A percentile compares a stretch with the other conserved stretches of the same genome.
These are phyloP conservation scores for Tympanoctomys barrerae DNA, from an alignment of 2,797 vertebrate species.

Conservation along the genomic window DNA sequence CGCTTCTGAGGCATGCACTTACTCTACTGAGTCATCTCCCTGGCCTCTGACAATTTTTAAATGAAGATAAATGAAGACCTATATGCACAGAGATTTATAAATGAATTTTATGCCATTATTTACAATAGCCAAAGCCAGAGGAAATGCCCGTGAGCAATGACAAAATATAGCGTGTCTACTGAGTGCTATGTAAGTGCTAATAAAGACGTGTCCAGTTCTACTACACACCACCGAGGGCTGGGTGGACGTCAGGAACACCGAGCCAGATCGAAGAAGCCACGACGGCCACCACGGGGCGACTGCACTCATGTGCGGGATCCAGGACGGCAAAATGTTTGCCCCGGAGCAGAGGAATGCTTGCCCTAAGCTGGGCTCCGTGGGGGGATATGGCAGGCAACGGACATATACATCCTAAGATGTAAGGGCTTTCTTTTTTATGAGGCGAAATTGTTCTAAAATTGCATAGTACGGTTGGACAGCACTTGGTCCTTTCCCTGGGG, in stretches of 20 bases:
- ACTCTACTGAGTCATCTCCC: too few species aligned
- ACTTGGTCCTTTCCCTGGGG: background rate
- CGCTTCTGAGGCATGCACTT: too few species aligned
- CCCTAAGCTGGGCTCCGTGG: fast-evolving
- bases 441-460: background rate
- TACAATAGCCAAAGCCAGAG: background rate
- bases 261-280: background rate
- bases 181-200: background rate
- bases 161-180: background rate
- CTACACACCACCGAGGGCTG: background rate
- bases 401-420: background rate
- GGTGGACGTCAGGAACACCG: background rate
- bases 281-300: background rate
- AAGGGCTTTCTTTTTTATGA: background rate
- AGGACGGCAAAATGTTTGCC: background rate
- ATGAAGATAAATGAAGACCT: background rate
- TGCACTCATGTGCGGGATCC: background rate
- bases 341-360: background rate
- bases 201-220: background rate
- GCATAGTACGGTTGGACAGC: background rate
- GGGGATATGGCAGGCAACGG: background rate
- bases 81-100: background rate
- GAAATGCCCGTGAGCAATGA: background rate
- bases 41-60: too few species aligned
- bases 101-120: background rate